Evolutionary conservation across 2,888 invertebrate genomes (phyloP).

Genomic region (Drosophila sordidula): DNA sequence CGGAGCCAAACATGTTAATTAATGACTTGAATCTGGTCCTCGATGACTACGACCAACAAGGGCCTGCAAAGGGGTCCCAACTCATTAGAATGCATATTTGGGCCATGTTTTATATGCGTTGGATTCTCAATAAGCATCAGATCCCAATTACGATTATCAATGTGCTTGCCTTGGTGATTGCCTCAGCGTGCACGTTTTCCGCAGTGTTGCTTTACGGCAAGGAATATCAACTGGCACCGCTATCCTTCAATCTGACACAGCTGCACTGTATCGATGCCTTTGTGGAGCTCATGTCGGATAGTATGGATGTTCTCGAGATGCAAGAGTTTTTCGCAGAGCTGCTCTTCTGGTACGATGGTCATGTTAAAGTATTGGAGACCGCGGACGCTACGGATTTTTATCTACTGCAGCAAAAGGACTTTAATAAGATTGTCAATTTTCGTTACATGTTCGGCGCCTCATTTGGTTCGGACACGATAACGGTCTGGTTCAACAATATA

Average conservation of each 20-base stretch:
- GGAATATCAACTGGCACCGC: constrained; percentile 25
- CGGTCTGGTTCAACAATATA: constrained; percentile 71
- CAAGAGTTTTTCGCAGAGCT: constrained; percentile 46
- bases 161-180: constrained; percentile 14
- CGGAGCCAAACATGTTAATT: constrained; percentile 26
- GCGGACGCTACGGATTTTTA: background rate
- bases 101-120: constrained; percentile 44
- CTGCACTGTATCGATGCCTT: constrained; percentile 47
- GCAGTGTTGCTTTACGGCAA: constrained; percentile 49
- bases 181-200: constrained; percentile 31
- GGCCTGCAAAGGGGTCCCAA: background rate
- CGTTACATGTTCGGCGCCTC: constrained; percentile 58
- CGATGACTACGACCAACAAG: background rate
- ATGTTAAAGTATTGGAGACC: constrained; percentile 19
- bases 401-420: constrained; percentile 28
- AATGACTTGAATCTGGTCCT: constrained; percentile 29
- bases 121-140: constrained; percentile 18
- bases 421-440: constrained; percentile 42
- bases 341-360: constrained; percentile 65
- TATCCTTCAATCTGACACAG: constrained; percentile 56
- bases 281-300: constrained; percentile 37
- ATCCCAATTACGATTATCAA: constrained; percentile 33
- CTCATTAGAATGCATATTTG: constrained; percentile 9
- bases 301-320: constrained; percentile 13
- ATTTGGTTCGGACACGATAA: constrained; percentile 30